Conservation (phyloP, 1,140 invertebrate species). For the Ladona fulva region DNA sequence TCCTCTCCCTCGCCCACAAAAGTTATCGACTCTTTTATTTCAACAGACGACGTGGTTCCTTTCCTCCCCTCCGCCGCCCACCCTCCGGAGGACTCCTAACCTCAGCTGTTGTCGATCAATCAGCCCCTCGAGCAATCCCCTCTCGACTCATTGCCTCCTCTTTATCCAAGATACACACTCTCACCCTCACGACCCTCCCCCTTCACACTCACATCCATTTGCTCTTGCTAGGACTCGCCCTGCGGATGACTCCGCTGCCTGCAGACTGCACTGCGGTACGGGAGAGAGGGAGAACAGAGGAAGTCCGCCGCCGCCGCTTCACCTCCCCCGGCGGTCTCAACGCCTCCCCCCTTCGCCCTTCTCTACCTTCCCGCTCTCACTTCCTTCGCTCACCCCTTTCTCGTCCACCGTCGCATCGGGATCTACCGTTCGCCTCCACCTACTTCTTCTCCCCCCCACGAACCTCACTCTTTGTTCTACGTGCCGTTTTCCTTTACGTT, state of each 20-base stretch:
- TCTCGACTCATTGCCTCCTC: too few species aligned
- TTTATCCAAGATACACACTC: background rate
- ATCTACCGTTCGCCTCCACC: background rate
- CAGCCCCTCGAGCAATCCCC: too few species aligned
- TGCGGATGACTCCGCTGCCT: background rate
- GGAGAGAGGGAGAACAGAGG: background rate
- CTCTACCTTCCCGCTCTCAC: background rate
- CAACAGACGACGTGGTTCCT: too few species aligned
- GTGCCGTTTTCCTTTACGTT: background rate
- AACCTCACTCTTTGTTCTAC: background rate
- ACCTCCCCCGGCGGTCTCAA: background rate
- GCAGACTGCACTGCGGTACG: constrained; percentile 3
- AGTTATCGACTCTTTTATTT: too few species aligned
- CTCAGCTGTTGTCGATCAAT: too few species aligned
- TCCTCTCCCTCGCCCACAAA: too few species aligned
- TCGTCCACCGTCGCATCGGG: background rate
- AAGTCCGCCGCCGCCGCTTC: background rate
- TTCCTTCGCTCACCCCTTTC: background rate
- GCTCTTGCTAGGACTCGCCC: background rate
- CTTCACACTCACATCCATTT: background rate
- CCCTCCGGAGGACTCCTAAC: too few species aligned
- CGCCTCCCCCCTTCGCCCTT: background rate
- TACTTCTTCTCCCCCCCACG: background rate
- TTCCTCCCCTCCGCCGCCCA: too few species aligned
- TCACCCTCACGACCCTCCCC: background rate